Base-by-base conservation (phyloP, 2,797 vertebrate genomes). In the Argentina silus region DNA sequence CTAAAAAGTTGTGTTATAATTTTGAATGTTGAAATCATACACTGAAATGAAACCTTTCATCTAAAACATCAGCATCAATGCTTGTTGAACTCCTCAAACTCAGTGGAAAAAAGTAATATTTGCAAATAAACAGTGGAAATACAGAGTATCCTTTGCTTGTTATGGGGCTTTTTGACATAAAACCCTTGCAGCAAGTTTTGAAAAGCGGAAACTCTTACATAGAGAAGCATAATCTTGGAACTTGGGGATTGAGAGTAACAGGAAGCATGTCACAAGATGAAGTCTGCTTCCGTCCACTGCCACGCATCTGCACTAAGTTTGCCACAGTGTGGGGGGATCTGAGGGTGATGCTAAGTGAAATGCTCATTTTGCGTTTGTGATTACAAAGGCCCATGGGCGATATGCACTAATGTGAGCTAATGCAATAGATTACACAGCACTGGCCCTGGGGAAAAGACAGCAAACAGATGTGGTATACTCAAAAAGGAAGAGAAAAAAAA, bases 391-490 rank as follows among this genome's bases (percentile, higher is more conserved):
- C 94, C 94, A 92, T 93, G 93, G 94, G 94, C 94, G 87, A 94
- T 93, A 89, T 94, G 93, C 93, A 89, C 93, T 94, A 95, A 95
- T 95, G 93, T 94, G 93, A 94, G 91, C 92, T 95, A 95, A 95
- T 94, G 94, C 93, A 95, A 95, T 93, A 94, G 93, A 94, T 94
- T 94, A 94, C 92, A 92, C 93, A 92, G 92, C 78, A 78, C 87
- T 84, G 89, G 88, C 85, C 89, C 91, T 85, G 73, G 90, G 88
- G 91, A 93, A 79, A 82, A 84, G 90, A 91, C 91, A 89, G 89
- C 87, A 87, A 94, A 90, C 92, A 92, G 88, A 90, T 91, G 88
- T 93, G 93, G 90, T 92, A 87, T 86, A 86, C 89, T 91, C 87
- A 76, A 78, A 85, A 87, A 81, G 51, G 75, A 69, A 72, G 76